These are phyloP conservation scores for Limnephilus marmoratus DNA, from an alignment of 2,888 invertebrate species.

Conservation along the genomic window DNA sequence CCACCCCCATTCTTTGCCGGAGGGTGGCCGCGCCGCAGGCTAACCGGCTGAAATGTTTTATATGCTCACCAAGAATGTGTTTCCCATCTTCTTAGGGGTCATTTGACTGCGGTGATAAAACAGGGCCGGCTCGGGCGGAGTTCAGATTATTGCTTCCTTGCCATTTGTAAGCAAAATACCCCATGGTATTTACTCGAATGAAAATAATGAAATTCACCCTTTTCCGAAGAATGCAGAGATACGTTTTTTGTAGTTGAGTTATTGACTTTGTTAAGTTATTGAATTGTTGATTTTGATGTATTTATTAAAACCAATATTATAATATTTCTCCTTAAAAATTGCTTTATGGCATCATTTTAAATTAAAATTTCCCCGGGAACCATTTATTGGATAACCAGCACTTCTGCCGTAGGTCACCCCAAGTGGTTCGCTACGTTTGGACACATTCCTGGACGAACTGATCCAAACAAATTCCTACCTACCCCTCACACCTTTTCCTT, in stretches of 20 bases:
- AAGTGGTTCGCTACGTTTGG: too few species aligned
- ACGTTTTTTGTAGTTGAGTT: neutral
- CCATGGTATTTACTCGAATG: neutral
- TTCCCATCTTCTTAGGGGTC: slow-evolving; percentile 45
- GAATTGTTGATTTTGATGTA: neutral
- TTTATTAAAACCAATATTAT: neutral
- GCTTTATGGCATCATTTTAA: too few species aligned
- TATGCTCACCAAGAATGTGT: slow-evolving; percentile 51
- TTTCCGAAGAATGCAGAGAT: neutral
- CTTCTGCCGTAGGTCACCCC: too few species aligned
- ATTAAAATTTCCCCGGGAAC: too few species aligned
- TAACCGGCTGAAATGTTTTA: slow-evolving; percentile 48
- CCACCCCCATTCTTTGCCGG: slow-evolving; percentile 46
- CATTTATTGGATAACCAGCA: too few species aligned
- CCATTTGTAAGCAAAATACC: slow-evolving; percentile 28
- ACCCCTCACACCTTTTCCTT: too few species aligned
- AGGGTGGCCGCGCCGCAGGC: slow-evolving; percentile 40
- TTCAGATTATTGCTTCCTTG: slow-evolving; percentile 21
- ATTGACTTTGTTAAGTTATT: neutral
- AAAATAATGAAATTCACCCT: slow-evolving; percentile 24
- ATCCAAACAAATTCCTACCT: too few species aligned
- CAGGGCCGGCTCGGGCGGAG: neutral
- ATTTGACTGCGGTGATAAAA: slow-evolving; percentile 43
- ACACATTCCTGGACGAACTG: too few species aligned
- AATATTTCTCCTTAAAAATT: too few species aligned